phyloP scores from a whole-genome alignment of 2,113 vertebrate genomes.

The Brachirus orientalis region DNA sequence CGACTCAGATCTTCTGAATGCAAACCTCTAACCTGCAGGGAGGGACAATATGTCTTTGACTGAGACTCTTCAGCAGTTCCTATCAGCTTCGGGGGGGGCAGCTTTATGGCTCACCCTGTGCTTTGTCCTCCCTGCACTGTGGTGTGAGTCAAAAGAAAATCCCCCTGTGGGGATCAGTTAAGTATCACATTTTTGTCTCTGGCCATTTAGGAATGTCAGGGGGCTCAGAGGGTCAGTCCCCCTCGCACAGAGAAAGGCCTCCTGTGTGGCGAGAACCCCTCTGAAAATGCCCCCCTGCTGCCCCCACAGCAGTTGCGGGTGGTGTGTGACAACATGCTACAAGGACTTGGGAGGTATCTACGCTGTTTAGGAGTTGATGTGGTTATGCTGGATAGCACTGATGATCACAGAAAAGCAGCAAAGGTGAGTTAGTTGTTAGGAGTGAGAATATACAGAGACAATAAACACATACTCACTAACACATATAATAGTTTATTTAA shows the following conservation, averaged over 20 bases:
- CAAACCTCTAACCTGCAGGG: slow-evolving; percentile 33
- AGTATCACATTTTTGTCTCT: slow-evolving; percentile 79
- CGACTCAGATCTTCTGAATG: slow-evolving; percentile 15
- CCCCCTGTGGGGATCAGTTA: slow-evolving; percentile 71
- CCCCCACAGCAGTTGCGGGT: slow-evolving; percentile 82
- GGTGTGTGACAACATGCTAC: slow-evolving; percentile 91
- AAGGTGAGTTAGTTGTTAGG: slow-evolving; percentile 74
- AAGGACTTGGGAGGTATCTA: slow-evolving; percentile 88
- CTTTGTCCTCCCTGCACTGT: slow-evolving; percentile 63
- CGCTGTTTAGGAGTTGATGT: slow-evolving; percentile 88
- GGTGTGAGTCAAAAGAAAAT: slow-evolving; percentile 75
- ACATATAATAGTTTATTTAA: background rate
- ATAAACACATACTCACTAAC: background rate
- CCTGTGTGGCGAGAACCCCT: slow-evolving; percentile 56
- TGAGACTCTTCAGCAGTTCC: slow-evolving; percentile 62
- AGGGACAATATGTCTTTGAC: slow-evolving; percentile 58
- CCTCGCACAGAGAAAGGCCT: slow-evolving; percentile 46
- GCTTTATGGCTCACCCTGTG: slow-evolving; percentile 65
- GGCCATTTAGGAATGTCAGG: slow-evolving; percentile 79
- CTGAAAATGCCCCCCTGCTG: slow-evolving; percentile 52
- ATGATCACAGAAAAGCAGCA: slow-evolving; percentile 87
- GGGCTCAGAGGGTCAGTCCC: slow-evolving; percentile 73
- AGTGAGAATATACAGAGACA: slow-evolving; percentile 7
- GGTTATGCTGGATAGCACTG: slow-evolving; percentile 79
- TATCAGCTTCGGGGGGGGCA: slow-evolving; percentile 63